Evolutionary conservation across 1,140 invertebrate genomes (phyloP).

Genomic region (Magallana angulata): DNA sequence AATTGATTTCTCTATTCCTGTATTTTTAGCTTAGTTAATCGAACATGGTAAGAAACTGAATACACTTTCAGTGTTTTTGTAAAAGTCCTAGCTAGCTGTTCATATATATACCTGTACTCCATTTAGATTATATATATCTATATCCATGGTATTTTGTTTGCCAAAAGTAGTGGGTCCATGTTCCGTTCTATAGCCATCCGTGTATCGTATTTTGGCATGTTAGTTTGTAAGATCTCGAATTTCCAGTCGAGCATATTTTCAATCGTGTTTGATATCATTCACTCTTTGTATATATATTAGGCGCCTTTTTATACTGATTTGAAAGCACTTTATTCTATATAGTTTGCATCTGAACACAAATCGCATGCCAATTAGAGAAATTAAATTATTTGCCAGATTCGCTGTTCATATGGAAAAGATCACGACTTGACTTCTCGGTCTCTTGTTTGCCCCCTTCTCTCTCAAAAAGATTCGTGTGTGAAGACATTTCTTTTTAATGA

Average conservation of each 20-base stretch:
- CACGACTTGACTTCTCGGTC: background rate
- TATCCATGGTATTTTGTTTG: background rate
- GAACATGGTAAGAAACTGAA: constrained; percentile 70
- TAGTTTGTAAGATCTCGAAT: background rate
- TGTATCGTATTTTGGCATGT: background rate
- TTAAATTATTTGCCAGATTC: background rate
- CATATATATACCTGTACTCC: background rate
- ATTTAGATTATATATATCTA: background rate
- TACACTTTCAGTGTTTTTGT: background rate
- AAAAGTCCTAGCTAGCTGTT: background rate
- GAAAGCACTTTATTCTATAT: constrained; percentile 1
- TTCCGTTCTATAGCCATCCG: background rate
- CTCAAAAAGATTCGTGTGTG: too few species aligned
- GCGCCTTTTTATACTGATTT: background rate
- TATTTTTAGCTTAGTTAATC: constrained; percentile 63
- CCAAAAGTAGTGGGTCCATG: background rate
- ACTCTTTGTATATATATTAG: background rate
- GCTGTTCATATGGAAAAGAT: background rate
- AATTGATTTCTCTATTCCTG: background rate
- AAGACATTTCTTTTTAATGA: too few species aligned
- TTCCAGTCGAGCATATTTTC: background rate
- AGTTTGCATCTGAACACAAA: constrained; percentile 13
- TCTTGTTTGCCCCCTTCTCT: too few species aligned
- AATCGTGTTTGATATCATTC: background rate
- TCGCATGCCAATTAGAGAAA: background rate